A percentile compares a stretch with the other conserved stretches of the same genome.
Evolutionary conservation across 2,888 invertebrate genomes (phyloP).

Genomic region (Pogonocherus hispidulus): DNA sequence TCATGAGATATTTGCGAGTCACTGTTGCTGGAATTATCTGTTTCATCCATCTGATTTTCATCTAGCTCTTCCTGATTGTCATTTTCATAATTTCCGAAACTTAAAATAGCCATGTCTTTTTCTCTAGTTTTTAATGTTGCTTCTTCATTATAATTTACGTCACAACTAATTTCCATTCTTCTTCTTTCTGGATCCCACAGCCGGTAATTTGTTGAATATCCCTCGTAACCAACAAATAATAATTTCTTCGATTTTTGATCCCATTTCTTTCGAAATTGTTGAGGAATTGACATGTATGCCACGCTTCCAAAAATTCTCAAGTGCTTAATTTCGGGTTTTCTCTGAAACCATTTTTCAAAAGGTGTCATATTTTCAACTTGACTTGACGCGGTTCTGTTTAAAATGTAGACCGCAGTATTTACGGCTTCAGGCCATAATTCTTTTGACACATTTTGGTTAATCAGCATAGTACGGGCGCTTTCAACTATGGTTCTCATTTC

Average conservation of each 20-base stretch:
- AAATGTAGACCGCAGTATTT: no score
- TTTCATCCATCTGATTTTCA: no score
- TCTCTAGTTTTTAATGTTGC: no score
- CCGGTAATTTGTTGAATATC: no score
- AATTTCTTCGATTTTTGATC: slow-evolving; percentile 26
- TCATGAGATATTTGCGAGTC: no score
- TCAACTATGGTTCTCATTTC: slow-evolving; percentile 61
- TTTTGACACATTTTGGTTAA: slow-evolving; percentile 53
- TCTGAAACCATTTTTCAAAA: slow-evolving; percentile 20
- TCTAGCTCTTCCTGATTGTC: background rate
- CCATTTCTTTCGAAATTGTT: slow-evolving; percentile 11
- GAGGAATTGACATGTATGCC: slow-evolving; percentile 20
- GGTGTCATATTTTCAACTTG: slow-evolving; percentile 38
- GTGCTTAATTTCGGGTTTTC: slow-evolving; percentile 17
- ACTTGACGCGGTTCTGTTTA: slow-evolving; percentile 54
- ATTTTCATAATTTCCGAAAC: no score
- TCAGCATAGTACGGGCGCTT: slow-evolving; percentile 57
- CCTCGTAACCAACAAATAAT: slow-evolving; percentile 30
- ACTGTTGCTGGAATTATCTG: no score
- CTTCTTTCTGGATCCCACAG: slow-evolving; percentile 1
- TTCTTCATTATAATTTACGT: no score
- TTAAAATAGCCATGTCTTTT: no score
- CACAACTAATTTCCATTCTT: no score
- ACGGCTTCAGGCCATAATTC: no score
- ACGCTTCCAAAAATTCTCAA: slow-evolving; percentile 26